phyloP scores from a whole-genome alignment of 2,888 invertebrate genomes.

The Halocaridina rubra region DNA sequence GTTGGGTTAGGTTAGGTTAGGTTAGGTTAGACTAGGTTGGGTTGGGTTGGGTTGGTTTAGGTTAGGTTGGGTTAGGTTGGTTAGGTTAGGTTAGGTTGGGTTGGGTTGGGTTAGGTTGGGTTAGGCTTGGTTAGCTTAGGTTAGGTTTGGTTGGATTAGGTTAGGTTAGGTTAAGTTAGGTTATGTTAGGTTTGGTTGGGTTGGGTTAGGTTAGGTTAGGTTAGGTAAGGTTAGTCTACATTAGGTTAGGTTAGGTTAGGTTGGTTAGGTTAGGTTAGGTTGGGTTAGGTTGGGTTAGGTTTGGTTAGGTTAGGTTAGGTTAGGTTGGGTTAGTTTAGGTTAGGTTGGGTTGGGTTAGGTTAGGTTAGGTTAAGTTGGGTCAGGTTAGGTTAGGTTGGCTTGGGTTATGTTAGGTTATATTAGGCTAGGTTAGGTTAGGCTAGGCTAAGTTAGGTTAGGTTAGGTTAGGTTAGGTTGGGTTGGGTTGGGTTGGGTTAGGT shows the following conservation, averaged over 20 bases:
- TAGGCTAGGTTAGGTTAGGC: not conserved
- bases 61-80: slow-evolving; percentile 30
- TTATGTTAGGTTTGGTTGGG: slow-evolving; percentile 33
- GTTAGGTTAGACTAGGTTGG: slow-evolving; percentile 15
- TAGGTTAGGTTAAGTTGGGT: not conserved
- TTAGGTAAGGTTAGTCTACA: slow-evolving; percentile 26
- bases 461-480: slow-evolving; percentile 4
- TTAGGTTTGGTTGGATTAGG: slow-evolving; percentile 32
- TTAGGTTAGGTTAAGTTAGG: slow-evolving; percentile 40
- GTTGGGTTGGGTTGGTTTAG: slow-evolving; percentile 30
- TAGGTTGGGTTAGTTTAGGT: not conserved
- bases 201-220: slow-evolving; percentile 40
- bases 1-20: slow-evolving; percentile 25
- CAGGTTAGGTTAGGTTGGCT: not conserved
- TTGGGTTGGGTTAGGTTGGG: slow-evolving; percentile 37
- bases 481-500: not conserved
- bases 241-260: slow-evolving; percentile 1
- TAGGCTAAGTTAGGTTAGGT: not conserved
- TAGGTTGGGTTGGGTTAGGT: not conserved
- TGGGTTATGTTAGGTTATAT: no score
- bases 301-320: not conserved
- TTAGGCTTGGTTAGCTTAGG: slow-evolving; percentile 43
- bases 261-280: slow-evolving; percentile 35
- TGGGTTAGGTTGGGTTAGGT: slow-evolving; percentile 1
- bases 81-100: slow-evolving; percentile 29